Evolutionary conservation across 2,797 vertebrate genomes (phyloP), one percentile per base, ranked within the genome.

Genomic region (Adrianichthys oophorus): DNA sequence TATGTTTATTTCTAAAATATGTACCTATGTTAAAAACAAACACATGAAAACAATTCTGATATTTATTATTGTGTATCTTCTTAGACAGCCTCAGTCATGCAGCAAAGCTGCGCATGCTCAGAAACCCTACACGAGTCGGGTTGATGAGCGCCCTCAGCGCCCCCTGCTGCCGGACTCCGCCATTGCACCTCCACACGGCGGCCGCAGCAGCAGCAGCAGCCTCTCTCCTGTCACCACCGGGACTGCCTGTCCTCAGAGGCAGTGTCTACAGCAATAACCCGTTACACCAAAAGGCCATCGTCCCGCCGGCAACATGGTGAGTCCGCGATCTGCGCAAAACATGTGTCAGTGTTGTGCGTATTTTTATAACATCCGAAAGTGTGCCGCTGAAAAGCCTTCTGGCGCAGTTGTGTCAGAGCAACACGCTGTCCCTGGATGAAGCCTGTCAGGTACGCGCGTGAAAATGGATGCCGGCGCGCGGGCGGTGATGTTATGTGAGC

Each of bases 271-370:
- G 79, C 72, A 71, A 74, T 52, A 78, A 64, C 5, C 64, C 72
- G 62, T 48, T 47, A 21, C 65, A 42, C 48, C 56, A 58, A 56
- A 85, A 84, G 78, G 91, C 89, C 92, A 70, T 52, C 71, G 71
- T 86, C 80, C 90, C 85, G 89, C 91, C 75, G 89, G 62, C 87
- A 85, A 85, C 82, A 95, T 95, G 94, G 95, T 95, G 82, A 94
- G 94, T 66, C 0, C 0, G 15, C 0, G 10, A 16, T 0, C 5
- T 7, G 5, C 4, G 2, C n/a, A 17, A 12, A 37, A 3, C 10
- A 12, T 37, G 1, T 37, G 32, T 37, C 4, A 7, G 16, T 1
- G n/a, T 1, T 16, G 2, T 1, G 54, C 5, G 0, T 41, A 32
- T 37, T 4, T 52, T 41, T 52, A 15, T 15, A 14, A 17, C 19